Conservation (phyloP, 2,113 vertebrate genomes). For the Rhineura floridana region DNA sequence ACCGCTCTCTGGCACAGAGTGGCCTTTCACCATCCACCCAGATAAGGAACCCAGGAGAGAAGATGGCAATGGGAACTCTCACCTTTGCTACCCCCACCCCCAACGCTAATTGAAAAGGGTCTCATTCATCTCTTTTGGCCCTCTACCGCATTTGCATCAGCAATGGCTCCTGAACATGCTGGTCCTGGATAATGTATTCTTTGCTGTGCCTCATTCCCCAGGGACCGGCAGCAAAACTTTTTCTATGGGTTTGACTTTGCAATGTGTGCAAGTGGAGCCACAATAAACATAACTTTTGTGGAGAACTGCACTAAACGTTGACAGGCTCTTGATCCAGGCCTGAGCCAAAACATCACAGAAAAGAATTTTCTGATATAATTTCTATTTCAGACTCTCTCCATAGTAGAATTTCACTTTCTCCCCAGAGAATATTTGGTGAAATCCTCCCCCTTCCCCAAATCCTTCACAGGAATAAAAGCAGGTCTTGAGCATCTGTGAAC, state of each 20-base stretch:
- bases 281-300: not conserved
- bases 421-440: too few species aligned
- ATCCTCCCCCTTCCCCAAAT: too few species aligned
- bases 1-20: not conserved
- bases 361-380: too few species aligned
- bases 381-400: too few species aligned
- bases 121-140: slow-evolving; percentile 6
- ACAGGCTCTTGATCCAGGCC: too few species aligned
- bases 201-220: not conserved
- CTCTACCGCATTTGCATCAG: not conserved
- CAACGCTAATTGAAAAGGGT: slow-evolving; percentile 6
- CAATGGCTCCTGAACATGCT: not conserved
- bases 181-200: not conserved
- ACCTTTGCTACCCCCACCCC: not conserved
- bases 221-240: not conserved
- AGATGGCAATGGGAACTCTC: not conserved
- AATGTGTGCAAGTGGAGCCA: not conserved
- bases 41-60: not conserved
- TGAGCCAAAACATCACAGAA: too few species aligned
- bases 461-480: too few species aligned
- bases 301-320: not conserved
- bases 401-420: too few species aligned
- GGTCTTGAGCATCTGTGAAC: too few species aligned
- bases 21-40: not conserved
- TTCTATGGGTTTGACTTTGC: not conserved